A percentile compares a stretch with the other conserved stretches of the same genome.
These are phyloP conservation scores for Sphyrna mokarran DNA, from an alignment of 2,113 vertebrate species.

Conservation along the genomic window DNA sequence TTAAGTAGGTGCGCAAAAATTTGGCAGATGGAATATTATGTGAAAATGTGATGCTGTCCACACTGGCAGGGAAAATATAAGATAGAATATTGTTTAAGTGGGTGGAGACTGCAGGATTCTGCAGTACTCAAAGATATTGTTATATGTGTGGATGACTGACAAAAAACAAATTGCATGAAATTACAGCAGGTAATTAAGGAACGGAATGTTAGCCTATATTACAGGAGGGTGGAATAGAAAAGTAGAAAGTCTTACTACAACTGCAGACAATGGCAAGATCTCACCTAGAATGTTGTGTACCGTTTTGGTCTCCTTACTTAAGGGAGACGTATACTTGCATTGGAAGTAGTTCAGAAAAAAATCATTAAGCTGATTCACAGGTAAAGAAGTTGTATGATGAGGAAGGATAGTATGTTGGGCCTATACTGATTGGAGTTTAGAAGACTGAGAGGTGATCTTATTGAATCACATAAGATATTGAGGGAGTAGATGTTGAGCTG, in stretches of 20 bases:
- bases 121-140: background rate
- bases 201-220: background rate
- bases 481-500: background rate
- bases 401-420: background rate
- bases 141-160: background rate
- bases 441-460: background rate
- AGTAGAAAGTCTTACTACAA: background rate
- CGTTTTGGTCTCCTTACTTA: background rate
- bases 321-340: background rate
- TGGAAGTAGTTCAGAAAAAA: no score
- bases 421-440: background rate
- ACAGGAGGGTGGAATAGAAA: background rate
- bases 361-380: background rate
- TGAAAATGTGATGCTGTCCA: background rate
- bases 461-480: background rate
- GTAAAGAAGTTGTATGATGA: background rate
- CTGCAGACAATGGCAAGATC: background rate
- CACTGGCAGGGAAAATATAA: no score
- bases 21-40: background rate
- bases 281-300: background rate
- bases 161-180: background rate
- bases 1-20: no score
- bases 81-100: no score
- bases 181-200: background rate
- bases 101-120: background rate